phyloP scores from a whole-genome alignment of 2,888 invertebrate species.

The Lampropteryx suffumata region DNA sequence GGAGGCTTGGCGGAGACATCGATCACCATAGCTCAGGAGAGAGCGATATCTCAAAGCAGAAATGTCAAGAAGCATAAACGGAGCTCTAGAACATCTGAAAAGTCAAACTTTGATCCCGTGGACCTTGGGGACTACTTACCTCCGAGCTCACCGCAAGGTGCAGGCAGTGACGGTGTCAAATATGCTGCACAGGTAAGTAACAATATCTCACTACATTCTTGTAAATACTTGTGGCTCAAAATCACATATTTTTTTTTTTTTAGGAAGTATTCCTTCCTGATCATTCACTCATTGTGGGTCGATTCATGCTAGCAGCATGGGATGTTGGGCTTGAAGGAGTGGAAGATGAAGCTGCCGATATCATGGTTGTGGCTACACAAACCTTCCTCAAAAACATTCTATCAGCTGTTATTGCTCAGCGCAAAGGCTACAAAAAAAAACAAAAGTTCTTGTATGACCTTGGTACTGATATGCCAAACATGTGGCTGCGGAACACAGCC shows the following conservation, averaged over 20 bases:
- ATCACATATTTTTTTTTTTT: conserved; percentile 25
- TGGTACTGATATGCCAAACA: conserved; percentile 90
- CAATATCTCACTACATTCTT: neutral
- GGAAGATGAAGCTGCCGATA: conserved; percentile 91
- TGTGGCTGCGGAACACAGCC: conserved; percentile 89
- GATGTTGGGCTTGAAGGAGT: conserved; percentile 93
- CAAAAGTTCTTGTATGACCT: conserved; percentile 89
- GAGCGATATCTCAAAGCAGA: conserved; percentile 65
- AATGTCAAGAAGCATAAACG: conserved; percentile 79
- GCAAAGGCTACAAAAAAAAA: conserved; percentile 81
- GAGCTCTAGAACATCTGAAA: conserved; percentile 81
- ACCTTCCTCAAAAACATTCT: conserved; percentile 92
- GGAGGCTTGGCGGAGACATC: conserved; percentile 75
- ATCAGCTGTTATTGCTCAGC: conserved; percentile 88
- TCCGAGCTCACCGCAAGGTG: conserved; percentile 78
- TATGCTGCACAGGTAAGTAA: conserved; percentile 70
- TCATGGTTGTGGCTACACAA: conserved; percentile 91
- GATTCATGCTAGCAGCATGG: conserved; percentile 94
- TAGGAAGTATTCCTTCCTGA: conserved; percentile 93
- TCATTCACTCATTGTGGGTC: conserved; percentile 90
- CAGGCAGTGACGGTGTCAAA: conserved; percentile 77
- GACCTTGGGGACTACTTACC: conserved; percentile 84
- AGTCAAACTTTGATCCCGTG: conserved; percentile 83
- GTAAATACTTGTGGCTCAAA: neutral
- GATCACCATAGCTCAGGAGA: conserved; percentile 68